These are phyloP conservation scores for Dascillus cervinus DNA, from an alignment of 2,888 invertebrate species.

Conservation along the genomic window DNA sequence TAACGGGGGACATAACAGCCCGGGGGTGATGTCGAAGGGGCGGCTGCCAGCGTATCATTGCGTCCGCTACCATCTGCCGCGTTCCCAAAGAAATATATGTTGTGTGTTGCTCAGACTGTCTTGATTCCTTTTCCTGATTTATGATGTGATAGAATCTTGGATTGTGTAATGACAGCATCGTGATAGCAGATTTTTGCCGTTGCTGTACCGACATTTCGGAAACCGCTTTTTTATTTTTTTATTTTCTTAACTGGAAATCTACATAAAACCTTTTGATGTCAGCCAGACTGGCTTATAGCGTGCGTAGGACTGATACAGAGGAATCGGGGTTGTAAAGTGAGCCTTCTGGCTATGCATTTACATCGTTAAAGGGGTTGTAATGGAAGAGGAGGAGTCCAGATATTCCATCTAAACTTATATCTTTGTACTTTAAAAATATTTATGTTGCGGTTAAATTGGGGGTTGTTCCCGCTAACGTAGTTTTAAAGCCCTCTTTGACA, in stretches of 20 bases:
- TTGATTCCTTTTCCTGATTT: constrained; percentile 1
- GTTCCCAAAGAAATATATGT: constrained; percentile 7
- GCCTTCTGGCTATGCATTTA: constrained; percentile 38
- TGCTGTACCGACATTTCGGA: too few relatives aligned
- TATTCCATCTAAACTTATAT: constrained; percentile 42
- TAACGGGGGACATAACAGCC: constrained; percentile 7
- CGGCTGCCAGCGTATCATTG: constrained; percentile 14
- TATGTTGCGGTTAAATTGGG: constrained; percentile 33
- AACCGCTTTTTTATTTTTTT: constrained; percentile 43
- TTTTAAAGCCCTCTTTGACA: too few relatives aligned
- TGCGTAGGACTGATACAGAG: constrained; percentile 30
- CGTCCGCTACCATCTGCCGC: constrained; percentile 11
- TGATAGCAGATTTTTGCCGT: too few relatives aligned
- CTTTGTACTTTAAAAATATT: constrained; percentile 42
- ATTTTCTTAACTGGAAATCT: constrained; percentile 41
- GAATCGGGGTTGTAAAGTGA: constrained; percentile 29
- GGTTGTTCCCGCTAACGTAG: too few relatives aligned
- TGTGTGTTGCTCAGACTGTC: neutral
- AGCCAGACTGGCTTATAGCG: constrained; percentile 35
- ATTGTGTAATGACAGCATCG: too few relatives aligned
- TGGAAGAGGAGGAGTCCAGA: constrained; percentile 36
- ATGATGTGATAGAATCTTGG: too few relatives aligned
- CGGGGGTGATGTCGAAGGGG: constrained; percentile 6
- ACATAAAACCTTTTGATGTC: constrained; percentile 43
- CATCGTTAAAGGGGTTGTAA: constrained; percentile 40